Evolutionary conservation across 2,888 invertebrate genomes (phyloP), one percentile per base, ranked within the genome.

Genomic region (Thymelicus sylvestris): DNA sequence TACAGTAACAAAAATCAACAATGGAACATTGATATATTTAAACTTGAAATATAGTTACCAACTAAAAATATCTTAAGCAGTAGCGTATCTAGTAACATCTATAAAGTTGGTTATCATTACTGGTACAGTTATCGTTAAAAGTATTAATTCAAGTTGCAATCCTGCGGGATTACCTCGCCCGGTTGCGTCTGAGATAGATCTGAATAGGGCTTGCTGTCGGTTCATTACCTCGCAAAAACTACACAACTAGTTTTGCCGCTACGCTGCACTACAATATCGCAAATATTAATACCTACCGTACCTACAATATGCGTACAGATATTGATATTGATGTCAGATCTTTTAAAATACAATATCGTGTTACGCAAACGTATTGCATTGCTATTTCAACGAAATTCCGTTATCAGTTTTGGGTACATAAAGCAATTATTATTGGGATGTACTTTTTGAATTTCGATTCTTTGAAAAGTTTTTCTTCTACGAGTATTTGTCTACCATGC

Each of bases 181-280:
- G 10, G 31, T 59, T 10, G 44, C 50, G 50, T 15, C 50, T 15
- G 12, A 41, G 61, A 61, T 50, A 47, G 57, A 66, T 67, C 50
- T 66, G n/a, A 15, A 65, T 48, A 60, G 64, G 50, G 61, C 67
- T 61, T n/a, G n/a, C 19, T 8, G 6, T 24, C 39, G 55, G 66
- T 66, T 55, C 44, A 66, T 61, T 66, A 66, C 59, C 52, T 57
- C 50, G 44, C 67, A 73, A 68, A 71, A 73, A 68, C 67, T 47
- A 70, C 41, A 57, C 68, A 67, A 68, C 66, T 50, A 73, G 64
- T 67, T 73, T 71, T 71, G 65, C 60, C 71, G 71, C 71, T 67
- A 66, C 62, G 50, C 41, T 63, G 71, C 71, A 65, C 65, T 48
- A 67, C 65, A 60, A 70, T 64, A 71, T 60, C 55, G 31, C 24